Evolutionary conservation across 2,888 invertebrate genomes (phyloP), one percentile per base, ranked within the genome.

Genomic region (Anthrax anthrax): DNA sequence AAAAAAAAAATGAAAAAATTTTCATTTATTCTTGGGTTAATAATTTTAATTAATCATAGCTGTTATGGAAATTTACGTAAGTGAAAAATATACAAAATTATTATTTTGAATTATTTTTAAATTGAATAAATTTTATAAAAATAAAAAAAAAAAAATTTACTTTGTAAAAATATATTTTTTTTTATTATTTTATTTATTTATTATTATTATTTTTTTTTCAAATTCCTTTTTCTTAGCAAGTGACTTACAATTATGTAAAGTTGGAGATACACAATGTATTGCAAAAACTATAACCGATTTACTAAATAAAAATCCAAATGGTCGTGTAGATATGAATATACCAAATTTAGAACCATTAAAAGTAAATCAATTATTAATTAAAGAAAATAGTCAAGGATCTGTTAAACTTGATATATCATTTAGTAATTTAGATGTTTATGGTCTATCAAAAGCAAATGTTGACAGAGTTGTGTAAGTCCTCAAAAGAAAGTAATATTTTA

Each of bases 281-380:
- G 54, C 59, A 18, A 55, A 52, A 46, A 58, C 62, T 10, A 55
- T 65, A 8, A 57, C 58, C 37, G 51, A 46, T 34, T 52, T 67
- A 44, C 49, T 67, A 18, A 51, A 56, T 4, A 54, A 57, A 39
- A 55, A 61, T 55, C 65, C 62, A 3, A 58, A 57, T 46, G 64
- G 60, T 2, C 64, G 64, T 14, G 48, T 60, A 4, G 55, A 59
- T 3, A 58, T 64, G 2, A 60, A 55, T 10, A 62, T 66, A 50
- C 66, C 66, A 5, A 52, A 56, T 39, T 52, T 66, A 12, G 66
- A 66, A 45, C 66, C 66, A 0, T 65, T 66, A 40, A 48, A 5
- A 32, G 29, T 32, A 12, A 32, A 9, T 12, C 3, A 9, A 32
- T 12, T 32, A 4, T 3, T 1, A 12, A 12, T 32, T 3, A 9